A percentile compares a stretch with the other conserved stretches of the same genome.
phyloP scores from a whole-genome alignment of 2,888 invertebrate genomes.

The Ectemnius cavifrons region DNA sequence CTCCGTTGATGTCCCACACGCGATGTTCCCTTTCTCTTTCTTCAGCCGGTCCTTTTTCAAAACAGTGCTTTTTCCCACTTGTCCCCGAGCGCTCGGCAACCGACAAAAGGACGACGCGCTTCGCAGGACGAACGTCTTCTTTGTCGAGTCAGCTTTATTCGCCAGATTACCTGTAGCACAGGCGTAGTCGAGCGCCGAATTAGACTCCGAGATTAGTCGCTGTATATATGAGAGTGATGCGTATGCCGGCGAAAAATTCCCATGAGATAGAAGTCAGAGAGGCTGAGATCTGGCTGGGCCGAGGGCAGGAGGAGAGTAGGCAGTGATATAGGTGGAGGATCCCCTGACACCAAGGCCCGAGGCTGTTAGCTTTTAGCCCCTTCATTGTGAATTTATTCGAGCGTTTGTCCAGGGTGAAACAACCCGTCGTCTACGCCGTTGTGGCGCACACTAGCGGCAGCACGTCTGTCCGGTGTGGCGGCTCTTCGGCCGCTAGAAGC shows the following conservation, averaged over 20 bases:
- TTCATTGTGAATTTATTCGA: slow-evolving; percentile 7
- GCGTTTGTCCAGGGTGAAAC: slow-evolving; percentile 1
- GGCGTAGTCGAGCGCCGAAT: slow-evolving; percentile 18
- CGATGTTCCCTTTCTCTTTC: slow-evolving; percentile 26
- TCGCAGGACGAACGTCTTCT: slow-evolving; percentile 17
- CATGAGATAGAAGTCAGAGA: background rate
- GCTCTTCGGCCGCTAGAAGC: slow-evolving; percentile 20
- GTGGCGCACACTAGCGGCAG: too few species aligned
- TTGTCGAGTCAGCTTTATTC: slow-evolving; percentile 33
- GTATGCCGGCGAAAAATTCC: too few species aligned
- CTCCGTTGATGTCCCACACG: slow-evolving; percentile 13
- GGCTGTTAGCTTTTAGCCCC: slow-evolving; percentile 8
- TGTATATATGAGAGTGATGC: too few species aligned
- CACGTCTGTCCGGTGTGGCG: slow-evolving; percentile 8
- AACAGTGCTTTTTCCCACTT: slow-evolving; percentile 22
- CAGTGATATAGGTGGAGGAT: background rate
- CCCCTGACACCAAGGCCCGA: background rate
- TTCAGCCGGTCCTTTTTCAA: slow-evolving; percentile 11
- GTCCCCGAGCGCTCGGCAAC: background rate
- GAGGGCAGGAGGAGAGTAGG: background rate
- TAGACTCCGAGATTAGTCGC: background rate
- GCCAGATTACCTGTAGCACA: slow-evolving; percentile 19
- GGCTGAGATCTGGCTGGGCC: background rate
- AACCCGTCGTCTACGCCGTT: slow-evolving; percentile 2
- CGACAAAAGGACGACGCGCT: background rate